Conservation (phyloP, 2,888 invertebrate species). For the Dynastes hyllus region DNA sequence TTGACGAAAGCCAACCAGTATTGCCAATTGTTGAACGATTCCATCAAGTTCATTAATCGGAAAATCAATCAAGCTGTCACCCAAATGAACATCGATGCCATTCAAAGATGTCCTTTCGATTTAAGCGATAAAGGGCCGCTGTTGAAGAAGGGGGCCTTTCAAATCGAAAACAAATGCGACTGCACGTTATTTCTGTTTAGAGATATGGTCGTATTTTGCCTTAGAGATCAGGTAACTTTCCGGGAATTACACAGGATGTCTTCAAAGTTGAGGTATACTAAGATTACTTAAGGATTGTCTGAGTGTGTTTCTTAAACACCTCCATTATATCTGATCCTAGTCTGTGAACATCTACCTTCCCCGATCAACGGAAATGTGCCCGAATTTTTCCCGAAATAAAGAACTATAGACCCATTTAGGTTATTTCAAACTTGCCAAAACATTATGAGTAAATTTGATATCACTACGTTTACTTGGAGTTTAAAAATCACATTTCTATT, state of each 20-base stretch:
- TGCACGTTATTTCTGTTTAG: conserved; percentile 67
- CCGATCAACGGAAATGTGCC: too few relatives aligned
- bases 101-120: conserved; percentile 65
- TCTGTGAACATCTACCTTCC: too few relatives aligned
- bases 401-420: too few relatives aligned
- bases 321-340: too few relatives aligned
- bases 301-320: too few relatives aligned
- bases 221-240: conserved; percentile 54
- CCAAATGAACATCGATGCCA: conserved; percentile 66
- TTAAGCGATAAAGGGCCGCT: conserved; percentile 62
- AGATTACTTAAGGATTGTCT: too few relatives aligned
- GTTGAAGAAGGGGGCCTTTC: conserved; percentile 64
- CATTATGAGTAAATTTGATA: too few relatives aligned
- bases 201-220: conserved; percentile 64
- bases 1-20: conserved; percentile 55
- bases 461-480: too few relatives aligned
- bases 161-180: conserved; percentile 61
- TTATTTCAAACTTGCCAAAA: too few relatives aligned
- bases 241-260: not conserved
- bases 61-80: conserved; percentile 67
- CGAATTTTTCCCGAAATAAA: too few relatives aligned
- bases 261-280: too few relatives aligned
- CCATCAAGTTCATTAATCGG: conserved; percentile 62
- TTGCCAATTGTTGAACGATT: conserved; percentile 56
- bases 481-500: too few relatives aligned